Evolutionary conservation across 2,113 vertebrate species (phyloP).

Genomic region (Takifugu flavidus): DNA sequence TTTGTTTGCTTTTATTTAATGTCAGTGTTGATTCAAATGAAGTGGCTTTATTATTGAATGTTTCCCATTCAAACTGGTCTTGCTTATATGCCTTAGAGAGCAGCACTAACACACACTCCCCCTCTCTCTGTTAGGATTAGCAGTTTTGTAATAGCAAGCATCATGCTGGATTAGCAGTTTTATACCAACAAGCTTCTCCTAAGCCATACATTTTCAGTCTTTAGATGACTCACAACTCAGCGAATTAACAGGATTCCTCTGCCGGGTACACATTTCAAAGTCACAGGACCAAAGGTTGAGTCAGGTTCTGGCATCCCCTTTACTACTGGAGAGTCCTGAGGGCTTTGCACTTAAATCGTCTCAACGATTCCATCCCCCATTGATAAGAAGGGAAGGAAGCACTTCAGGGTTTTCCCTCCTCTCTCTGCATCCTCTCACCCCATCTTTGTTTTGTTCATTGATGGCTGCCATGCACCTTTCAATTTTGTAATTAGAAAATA

Average conservation of each 20-base stretch:
- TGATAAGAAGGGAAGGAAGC: slow-evolving; percentile 24
- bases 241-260: too few species aligned
- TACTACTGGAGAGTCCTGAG: slow-evolving; percentile 34
- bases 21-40: slow-evolving; percentile 11
- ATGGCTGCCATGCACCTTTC: background rate
- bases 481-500: background rate
- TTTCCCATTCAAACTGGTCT: slow-evolving; percentile 18
- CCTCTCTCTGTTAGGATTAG: slow-evolving; percentile 22
- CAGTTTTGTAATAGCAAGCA: slow-evolving; percentile 23
- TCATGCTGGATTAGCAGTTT: slow-evolving; percentile 41
- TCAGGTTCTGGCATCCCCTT: slow-evolving; percentile 34
- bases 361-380: slow-evolving; percentile 32
- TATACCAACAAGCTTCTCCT: slow-evolving; percentile 23
- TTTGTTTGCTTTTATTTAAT: slow-evolving; percentile 18
- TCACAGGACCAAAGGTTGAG: background rate
- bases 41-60: slow-evolving; percentile 13
- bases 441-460: slow-evolving; percentile 38
- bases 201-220: slow-evolving; percentile 11
- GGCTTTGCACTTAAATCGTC: slow-evolving; percentile 38
- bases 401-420: slow-evolving; percentile 30
- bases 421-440: slow-evolving; percentile 13
- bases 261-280: background rate
- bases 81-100: slow-evolving; percentile 33
- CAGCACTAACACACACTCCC: slow-evolving; percentile 13
- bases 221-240: too few species aligned